phyloP scores from a whole-genome alignment of 2,113 vertebrate species.

The Myotis yumanensis region DNA sequence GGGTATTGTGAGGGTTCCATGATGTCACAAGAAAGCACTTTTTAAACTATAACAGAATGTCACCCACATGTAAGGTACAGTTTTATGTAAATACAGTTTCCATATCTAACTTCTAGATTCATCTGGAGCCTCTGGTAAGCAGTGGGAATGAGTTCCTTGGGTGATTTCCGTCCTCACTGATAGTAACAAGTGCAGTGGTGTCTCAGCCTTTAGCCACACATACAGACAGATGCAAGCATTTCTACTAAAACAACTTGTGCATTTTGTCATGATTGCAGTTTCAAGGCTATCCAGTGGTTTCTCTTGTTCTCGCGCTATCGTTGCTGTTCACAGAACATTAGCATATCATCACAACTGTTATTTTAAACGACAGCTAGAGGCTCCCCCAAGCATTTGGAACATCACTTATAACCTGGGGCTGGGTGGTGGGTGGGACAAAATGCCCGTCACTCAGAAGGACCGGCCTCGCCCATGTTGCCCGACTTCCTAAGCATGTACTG shows the following conservation, averaged over 20 bases:
- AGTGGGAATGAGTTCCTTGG: background rate
- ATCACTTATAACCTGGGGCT: background rate
- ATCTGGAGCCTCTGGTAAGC: background rate
- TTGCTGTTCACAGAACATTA: background rate
- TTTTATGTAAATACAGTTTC: background rate
- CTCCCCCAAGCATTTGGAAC: background rate
- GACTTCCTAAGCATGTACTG: background rate
- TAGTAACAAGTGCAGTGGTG: background rate
- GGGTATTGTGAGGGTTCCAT: background rate
- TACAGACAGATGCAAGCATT: background rate
- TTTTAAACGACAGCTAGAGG: slow-evolving; percentile 25
- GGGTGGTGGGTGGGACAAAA: background rate
- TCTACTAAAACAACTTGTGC: background rate
- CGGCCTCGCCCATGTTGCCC: background rate
- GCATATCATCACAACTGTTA: background rate
- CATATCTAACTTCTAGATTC: background rate
- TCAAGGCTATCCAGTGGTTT: background rate
- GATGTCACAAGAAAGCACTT: background rate
- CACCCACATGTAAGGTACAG: background rate
- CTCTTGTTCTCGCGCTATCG: background rate
- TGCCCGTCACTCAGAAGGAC: background rate
- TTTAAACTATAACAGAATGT: background rate
- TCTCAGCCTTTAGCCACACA: background rate
- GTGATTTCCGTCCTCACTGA: background rate
- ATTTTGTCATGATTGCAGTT: background rate